Conservation (phyloP, 2,113 vertebrate species). For the Nannobrachium achirus region DNA sequence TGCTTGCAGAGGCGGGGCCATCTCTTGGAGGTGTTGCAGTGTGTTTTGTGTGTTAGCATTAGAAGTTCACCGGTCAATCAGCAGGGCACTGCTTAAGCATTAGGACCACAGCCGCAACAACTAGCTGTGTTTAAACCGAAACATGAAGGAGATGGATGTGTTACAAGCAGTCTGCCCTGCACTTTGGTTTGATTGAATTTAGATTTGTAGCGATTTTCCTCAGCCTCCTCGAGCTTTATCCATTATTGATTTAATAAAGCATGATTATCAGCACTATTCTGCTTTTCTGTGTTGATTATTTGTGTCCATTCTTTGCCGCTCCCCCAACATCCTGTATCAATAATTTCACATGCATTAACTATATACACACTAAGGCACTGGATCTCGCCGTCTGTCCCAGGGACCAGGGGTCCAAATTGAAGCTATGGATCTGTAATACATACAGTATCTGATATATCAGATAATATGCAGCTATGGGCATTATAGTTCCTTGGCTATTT, state of each 20-base stretch:
- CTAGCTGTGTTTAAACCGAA: slow-evolving; percentile 76
- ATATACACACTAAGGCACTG: too few relatives aligned
- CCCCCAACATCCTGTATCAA: too few relatives aligned
- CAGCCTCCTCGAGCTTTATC: slow-evolving; percentile 92
- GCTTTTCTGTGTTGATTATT: slow-evolving; percentile 8
- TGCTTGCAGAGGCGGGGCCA: slow-evolving; percentile 87
- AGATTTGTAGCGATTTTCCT: slow-evolving; percentile 84
- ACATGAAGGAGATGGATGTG: slow-evolving; percentile 51
- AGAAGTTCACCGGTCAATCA: slow-evolving; percentile 79
- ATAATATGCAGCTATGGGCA: too few relatives aligned
- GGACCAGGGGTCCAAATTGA: too few relatives aligned
- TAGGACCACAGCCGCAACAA: slow-evolving; percentile 77
- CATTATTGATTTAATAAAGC: slow-evolving; percentile 95
- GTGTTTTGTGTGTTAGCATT: slow-evolving; percentile 88
- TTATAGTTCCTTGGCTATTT: too few relatives aligned
- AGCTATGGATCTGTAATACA: too few relatives aligned
- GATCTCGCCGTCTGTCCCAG: too few relatives aligned
- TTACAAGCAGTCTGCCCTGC: slow-evolving; percentile 56
- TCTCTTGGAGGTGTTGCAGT: slow-evolving; percentile 87
- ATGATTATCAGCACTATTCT: slow-evolving; percentile 93
- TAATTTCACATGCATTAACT: too few relatives aligned
- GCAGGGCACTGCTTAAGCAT: slow-evolving; percentile 76
- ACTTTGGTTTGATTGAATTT: slow-evolving; percentile 83
- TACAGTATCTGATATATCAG: too few relatives aligned
- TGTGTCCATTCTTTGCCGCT: too few relatives aligned